Percentiles rank a stretch among this genome's conserved stretches.
These are phyloP conservation scores for Ramphastos sulfuratus DNA, from an alignment of 2,113 vertebrate species.

Conservation along the genomic window DNA sequence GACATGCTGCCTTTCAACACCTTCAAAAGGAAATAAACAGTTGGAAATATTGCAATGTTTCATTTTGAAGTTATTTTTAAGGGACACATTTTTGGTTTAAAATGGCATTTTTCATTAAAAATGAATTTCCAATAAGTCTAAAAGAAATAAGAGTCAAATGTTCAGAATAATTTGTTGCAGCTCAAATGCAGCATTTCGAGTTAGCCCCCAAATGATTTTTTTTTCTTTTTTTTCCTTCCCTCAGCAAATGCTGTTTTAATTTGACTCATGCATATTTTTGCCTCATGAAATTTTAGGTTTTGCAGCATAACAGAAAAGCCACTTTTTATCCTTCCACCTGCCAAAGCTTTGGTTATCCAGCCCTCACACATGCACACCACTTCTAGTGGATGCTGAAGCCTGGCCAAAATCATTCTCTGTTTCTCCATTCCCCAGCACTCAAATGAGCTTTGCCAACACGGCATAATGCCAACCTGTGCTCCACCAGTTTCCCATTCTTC, in stretches of 20 bases:
- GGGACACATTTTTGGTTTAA: neutral
- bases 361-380: constrained; percentile 16
- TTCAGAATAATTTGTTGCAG: neutral
- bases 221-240: neutral
- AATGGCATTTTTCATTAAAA: neutral
- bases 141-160: neutral
- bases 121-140: neutral
- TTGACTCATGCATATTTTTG: neutral
- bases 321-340: constrained; percentile 22
- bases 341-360: constrained; percentile 8
- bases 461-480: neutral
- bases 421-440: neutral
- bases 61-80: constrained; percentile 27
- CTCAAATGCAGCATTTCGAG: neutral
- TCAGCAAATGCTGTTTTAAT: neutral
- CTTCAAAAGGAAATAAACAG: constrained; percentile 47
- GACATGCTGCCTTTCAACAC: neutral
- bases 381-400: neutral
- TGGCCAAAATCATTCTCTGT: constrained; percentile 23
- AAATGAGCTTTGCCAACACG: neutral
- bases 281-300: neutral
- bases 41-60: neutral
- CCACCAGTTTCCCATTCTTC: neutral
- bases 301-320: constrained; percentile 12
- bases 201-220: neutral